A percentile compares a stretch with the other conserved stretches of the same genome.
Conservation (phyloP, 2,888 invertebrate genomes). For the Lomographa bimaculata region DNA sequence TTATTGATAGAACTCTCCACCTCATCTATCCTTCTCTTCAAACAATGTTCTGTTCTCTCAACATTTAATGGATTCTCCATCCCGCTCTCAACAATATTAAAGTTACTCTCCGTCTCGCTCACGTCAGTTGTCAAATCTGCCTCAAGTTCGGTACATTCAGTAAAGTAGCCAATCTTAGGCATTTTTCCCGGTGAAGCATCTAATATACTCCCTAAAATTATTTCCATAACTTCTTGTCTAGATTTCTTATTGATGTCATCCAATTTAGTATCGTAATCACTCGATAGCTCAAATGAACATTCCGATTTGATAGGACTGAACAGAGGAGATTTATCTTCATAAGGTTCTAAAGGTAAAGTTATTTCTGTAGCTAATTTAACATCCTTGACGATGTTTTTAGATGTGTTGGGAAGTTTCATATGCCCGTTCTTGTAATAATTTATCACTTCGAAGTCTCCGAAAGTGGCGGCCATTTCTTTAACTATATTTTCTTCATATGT, state of each 20-base stretch:
- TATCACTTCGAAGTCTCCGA: slow-evolving; percentile 62
- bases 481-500: slow-evolving; percentile 65
- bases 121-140: slow-evolving; percentile 1
- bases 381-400: slow-evolving; percentile 58
- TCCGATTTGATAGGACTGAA: slow-evolving; percentile 75
- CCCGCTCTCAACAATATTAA: slow-evolving; percentile 1
- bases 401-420: slow-evolving; percentile 49
- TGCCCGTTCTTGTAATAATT: slow-evolving; percentile 69
- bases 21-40: slow-evolving; percentile 67
- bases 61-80: too few species aligned
- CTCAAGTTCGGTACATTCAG: slow-evolving; percentile 42
- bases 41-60: slow-evolving; percentile 14
- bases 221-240: slow-evolving; percentile 76
- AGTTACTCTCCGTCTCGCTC: slow-evolving; percentile 1
- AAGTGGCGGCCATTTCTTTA: slow-evolving; percentile 52
- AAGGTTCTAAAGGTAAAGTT: slow-evolving; percentile 53
- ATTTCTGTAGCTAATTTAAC: slow-evolving; percentile 60
- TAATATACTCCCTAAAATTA: slow-evolving; percentile 68
- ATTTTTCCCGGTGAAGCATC: slow-evolving; percentile 57
- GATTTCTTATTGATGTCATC: slow-evolving; percentile 74
- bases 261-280: slow-evolving; percentile 71
- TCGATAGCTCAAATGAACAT: slow-evolving; percentile 70
- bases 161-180: slow-evolving; percentile 67
- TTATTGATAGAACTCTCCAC: slow-evolving; percentile 52
- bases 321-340: slow-evolving; percentile 35